These are phyloP conservation scores for Ceratosolen fusciceps DNA, from an alignment of 1,140 invertebrate genomes.

Conservation along the genomic window DNA sequence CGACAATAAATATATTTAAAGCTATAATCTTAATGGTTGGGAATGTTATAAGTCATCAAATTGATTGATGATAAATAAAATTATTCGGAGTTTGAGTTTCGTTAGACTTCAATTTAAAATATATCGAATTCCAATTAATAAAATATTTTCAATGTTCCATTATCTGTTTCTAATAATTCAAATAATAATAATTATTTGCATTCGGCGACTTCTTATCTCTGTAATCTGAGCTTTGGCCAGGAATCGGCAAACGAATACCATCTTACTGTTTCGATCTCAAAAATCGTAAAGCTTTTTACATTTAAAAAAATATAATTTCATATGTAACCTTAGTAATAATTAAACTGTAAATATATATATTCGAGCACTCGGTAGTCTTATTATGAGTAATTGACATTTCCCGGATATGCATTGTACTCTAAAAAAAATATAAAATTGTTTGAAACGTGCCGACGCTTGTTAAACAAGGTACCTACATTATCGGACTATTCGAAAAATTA, in stretches of 20 bases:
- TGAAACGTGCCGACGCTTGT: not conserved
- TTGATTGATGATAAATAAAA: too few relatives aligned
- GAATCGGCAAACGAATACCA: not conserved
- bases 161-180: not conserved
- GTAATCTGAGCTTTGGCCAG: too few relatives aligned
- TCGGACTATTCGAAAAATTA: not conserved
- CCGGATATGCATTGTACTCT: too few relatives aligned
- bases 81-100: slow-evolving; percentile 37
- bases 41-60: not conserved
- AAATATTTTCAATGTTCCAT: too few relatives aligned
- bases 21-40: not conserved
- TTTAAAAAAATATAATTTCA: not conserved
- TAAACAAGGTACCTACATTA: slow-evolving; percentile 23
- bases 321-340: not conserved
- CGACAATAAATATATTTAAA: not conserved
- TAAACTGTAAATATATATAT: not conserved
- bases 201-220: not conserved
- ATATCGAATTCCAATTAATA: not conserved
- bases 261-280: not conserved
- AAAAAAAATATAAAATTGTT: too few relatives aligned
- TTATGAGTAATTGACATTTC: not conserved
- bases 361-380: too few relatives aligned
- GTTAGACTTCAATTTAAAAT: not conserved
- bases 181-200: slow-evolving; percentile 15
- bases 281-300: not conserved